phyloP scores from a whole-genome alignment of 2,888 invertebrate genomes.

The Nysson spinosus region DNA sequence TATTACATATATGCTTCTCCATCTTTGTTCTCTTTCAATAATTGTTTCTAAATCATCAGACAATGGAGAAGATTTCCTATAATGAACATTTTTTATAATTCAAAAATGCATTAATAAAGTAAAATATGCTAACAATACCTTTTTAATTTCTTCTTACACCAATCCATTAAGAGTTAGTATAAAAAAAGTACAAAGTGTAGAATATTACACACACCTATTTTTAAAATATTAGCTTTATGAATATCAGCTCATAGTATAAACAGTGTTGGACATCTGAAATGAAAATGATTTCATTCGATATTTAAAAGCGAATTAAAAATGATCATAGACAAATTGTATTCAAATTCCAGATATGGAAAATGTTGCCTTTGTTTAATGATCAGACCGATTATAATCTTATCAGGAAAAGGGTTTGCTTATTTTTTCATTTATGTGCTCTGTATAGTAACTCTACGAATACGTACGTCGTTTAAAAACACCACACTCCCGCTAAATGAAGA shows the following conservation, averaged over 20 bases:
- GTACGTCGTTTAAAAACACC: slow-evolving; percentile 2
- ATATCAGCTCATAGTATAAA: no score
- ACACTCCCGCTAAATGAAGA: not conserved
- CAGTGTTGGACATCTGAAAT: no score
- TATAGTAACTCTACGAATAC: slow-evolving; percentile 15
- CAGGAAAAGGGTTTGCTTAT: no score
- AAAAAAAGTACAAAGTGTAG: not conserved
- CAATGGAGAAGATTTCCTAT: slow-evolving; percentile 25
- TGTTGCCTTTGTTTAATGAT: no score
- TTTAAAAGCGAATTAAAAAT: no score
- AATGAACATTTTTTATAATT: not conserved
- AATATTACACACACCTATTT: no score
- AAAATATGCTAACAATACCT: not conserved
- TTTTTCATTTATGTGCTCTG: no score
- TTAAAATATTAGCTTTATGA: no score
- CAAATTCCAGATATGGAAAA: no score
- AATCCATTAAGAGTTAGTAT: slow-evolving; percentile 42
- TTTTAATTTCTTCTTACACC: slow-evolving; percentile 25
- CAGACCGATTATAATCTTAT: no score
- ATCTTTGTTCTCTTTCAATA: slow-evolving; percentile 84
- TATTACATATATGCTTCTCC: slow-evolving; percentile 88
- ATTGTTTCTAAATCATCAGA: slow-evolving; percentile 83
- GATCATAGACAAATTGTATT: not conserved
- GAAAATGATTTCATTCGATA: no score
- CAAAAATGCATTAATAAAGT: not conserved